Conservation (phyloP, 2,888 invertebrate species). For the Cantharis rufa region DNA sequence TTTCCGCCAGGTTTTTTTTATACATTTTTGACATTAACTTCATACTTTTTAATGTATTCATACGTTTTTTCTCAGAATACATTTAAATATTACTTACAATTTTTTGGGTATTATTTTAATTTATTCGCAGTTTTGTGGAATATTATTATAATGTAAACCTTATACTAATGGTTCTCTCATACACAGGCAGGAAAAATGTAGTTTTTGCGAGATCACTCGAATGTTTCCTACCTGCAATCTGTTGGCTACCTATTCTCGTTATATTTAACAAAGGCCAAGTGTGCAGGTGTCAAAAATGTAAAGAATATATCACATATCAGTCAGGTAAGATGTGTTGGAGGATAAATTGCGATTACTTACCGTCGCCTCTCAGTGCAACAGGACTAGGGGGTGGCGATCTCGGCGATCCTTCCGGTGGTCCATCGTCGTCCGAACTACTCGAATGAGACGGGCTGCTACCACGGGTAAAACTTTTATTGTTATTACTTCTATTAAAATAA, state of each 20-base stretch:
- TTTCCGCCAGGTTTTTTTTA: conserved; percentile 32
- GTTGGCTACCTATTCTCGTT: conserved; percentile 27
- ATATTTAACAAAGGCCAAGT: conserved; percentile 13
- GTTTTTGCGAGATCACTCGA: conserved; percentile 10
- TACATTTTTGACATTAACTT: conserved; percentile 22
- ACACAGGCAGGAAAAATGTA: not conserved
- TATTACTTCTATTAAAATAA: conserved; percentile 51
- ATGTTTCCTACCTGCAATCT: conserved; percentile 43
- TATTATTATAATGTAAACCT: not conserved
- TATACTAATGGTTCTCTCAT: not conserved
- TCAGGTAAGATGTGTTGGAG: conserved; percentile 6
- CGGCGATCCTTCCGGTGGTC: conserved; percentile 48
- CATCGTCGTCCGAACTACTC: conserved; percentile 56
- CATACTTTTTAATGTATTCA: conserved; percentile 24
- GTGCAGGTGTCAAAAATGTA: conserved; percentile 49
- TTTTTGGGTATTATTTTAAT: not conserved
- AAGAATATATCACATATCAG: conserved; percentile 41
- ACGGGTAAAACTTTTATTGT: conserved; percentile 48
- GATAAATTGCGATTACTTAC: conserved; percentile 44
- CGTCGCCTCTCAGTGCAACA: conserved; percentile 52
- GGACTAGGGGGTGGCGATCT: conserved; percentile 52
- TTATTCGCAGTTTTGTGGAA: not conserved
- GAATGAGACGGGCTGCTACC: conserved; percentile 54
- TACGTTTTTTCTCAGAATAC: conserved; percentile 26
- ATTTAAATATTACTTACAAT: conserved; percentile 20